phyloP scores from a whole-genome alignment of 2,888 invertebrate species.

The Sesamia inferens region DNA sequence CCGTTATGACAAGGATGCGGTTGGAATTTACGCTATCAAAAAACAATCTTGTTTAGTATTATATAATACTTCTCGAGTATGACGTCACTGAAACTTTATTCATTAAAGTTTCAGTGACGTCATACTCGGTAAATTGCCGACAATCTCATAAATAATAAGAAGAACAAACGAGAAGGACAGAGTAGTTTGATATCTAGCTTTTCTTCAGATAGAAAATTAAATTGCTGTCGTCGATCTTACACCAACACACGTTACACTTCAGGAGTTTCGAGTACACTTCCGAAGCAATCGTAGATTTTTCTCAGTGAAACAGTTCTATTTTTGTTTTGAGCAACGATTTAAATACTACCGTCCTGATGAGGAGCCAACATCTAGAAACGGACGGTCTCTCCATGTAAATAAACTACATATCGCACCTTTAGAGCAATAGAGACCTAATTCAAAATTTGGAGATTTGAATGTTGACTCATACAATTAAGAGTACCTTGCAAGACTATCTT shows the following conservation, averaged over 20 bases:
- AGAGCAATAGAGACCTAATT: too few species aligned
- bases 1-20: background rate
- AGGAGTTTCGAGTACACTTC: background rate
- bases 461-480: too few species aligned
- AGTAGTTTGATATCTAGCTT: background rate
- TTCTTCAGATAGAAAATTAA: background rate
- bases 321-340: constrained; percentile 3
- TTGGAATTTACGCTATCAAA: background rate
- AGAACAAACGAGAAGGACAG: background rate
- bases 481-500: too few species aligned
- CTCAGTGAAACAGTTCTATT: background rate
- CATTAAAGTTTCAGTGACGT: background rate
- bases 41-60: too few species aligned
- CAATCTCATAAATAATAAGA: background rate
- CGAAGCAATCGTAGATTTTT: background rate
- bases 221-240: background rate
- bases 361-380: background rate
- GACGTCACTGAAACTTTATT: too few species aligned
- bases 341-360: background rate
- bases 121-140: background rate
- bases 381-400: too few species aligned
- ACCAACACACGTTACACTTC: background rate
- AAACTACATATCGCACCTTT: too few species aligned
- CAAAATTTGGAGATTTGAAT: too few species aligned
- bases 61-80: too few species aligned